Evolutionary conservation across 2,113 vertebrate species (phyloP).

Genomic region (Peromyscus maniculatus): DNA sequence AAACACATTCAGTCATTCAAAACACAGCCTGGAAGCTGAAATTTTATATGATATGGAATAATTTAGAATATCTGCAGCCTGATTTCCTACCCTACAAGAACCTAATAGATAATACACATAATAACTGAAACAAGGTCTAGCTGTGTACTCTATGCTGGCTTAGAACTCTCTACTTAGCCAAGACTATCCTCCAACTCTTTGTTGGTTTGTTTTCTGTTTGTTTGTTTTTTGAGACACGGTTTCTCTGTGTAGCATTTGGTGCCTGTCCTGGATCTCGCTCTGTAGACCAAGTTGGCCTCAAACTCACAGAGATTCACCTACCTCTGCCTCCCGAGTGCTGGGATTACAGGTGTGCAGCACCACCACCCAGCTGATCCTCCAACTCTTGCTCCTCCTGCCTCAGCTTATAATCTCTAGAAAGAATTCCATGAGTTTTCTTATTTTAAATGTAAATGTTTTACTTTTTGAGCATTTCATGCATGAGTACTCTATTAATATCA

Average conservation of each 20-base stretch:
- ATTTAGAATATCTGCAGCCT: not conserved
- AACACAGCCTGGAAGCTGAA: not conserved
- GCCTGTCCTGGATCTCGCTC: too few relatives aligned
- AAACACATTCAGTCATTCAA: not conserved
- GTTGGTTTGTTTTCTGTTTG: too few relatives aligned
- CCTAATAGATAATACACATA: not conserved
- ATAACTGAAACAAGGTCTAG: not conserved
- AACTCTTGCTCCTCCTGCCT: not conserved
- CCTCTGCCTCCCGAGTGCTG: too few relatives aligned
- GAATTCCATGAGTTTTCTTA: not conserved
- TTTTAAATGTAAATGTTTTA: not conserved
- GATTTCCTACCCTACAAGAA: not conserved
- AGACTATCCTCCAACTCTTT: not conserved
- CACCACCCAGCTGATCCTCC: not conserved
- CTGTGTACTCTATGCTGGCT: not conserved
- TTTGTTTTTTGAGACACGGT: too few relatives aligned
- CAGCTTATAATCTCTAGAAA: not conserved
- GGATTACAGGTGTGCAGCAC: too few relatives aligned
- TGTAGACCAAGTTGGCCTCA: too few relatives aligned
- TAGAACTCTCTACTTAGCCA: not conserved
- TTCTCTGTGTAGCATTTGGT: too few relatives aligned
- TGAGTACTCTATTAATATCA: not conserved
- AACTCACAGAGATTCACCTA: too few relatives aligned
- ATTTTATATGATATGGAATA: not conserved
- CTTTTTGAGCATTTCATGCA: not conserved